Evolutionary conservation across 2,113 vertebrate genomes (phyloP).

Genomic region (Okapia johnstoni): DNA sequence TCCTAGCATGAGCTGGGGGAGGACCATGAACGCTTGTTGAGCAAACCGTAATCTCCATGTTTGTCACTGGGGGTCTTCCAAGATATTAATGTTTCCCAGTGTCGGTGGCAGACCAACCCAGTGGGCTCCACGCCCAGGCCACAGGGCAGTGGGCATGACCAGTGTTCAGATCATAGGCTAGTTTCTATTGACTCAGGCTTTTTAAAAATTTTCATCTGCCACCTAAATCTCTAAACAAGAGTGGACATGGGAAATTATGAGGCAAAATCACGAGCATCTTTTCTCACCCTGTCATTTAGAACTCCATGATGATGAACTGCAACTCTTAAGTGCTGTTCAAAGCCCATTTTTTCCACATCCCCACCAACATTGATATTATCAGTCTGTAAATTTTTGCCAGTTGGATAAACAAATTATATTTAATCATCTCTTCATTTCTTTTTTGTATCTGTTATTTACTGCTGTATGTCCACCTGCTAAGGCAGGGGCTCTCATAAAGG

Average conservation of each 20-base stretch:
- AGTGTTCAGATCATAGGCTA: not conserved
- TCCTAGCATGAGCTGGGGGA: not conserved
- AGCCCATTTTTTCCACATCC: not conserved
- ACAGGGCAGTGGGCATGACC: not conserved
- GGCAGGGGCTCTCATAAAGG: not conserved
- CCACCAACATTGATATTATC: not conserved
- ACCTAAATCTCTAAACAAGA: not conserved
- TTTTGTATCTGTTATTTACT: not conserved
- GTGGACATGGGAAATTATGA: not conserved
- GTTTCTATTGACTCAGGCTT: not conserved
- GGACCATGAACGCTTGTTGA: not conserved
- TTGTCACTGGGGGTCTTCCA: not conserved
- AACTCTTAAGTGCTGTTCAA: not conserved
- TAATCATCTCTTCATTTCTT: not conserved
- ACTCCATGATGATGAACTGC: not conserved
- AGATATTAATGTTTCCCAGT: not conserved
- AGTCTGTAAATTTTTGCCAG: not conserved
- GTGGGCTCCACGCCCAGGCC: not conserved
- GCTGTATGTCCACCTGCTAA: not conserved
- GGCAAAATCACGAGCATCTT: not conserved
- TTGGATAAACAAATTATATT: not conserved
- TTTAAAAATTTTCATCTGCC: not conserved
- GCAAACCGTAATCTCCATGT: not conserved
- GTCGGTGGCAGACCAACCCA: not conserved
- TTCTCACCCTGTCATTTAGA: not conserved